phyloP scores from a whole-genome alignment of 2,888 invertebrate genomes.

The Diaprepes abbreviatus region DNA sequence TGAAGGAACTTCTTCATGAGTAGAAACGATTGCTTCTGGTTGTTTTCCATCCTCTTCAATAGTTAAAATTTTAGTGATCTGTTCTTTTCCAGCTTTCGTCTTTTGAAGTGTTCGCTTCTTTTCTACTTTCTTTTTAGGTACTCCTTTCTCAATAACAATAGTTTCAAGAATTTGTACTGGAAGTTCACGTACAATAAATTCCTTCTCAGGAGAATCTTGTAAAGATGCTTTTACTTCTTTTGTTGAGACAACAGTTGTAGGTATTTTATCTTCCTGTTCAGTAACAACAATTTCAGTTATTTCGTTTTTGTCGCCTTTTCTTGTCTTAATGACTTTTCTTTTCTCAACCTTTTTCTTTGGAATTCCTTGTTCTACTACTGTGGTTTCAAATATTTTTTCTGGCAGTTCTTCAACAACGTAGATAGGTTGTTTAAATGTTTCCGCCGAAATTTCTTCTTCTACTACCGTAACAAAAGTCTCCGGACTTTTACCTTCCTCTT shows the following conservation, averaged over 20 bases:
- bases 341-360: too few species aligned
- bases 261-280: too few species aligned
- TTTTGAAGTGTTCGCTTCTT: conserved; percentile 66
- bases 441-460: too few species aligned
- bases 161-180: conserved; percentile 54
- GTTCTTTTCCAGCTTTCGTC: conserved; percentile 64
- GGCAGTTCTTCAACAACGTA: too few species aligned
- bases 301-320: too few species aligned
- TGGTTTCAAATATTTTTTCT: too few species aligned
- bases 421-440: too few species aligned
- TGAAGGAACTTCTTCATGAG: conserved; percentile 46
- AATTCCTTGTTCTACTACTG: too few species aligned
- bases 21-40: conserved; percentile 57
- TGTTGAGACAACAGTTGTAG: too few species aligned
- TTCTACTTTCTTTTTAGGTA: conserved; percentile 56
- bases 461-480: conserved; percentile 48
- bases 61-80: conserved; percentile 57
- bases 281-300: too few species aligned
- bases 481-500: conserved; percentile 60
- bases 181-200: conserved; percentile 30
- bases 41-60: conserved; percentile 64
- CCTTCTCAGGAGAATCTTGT: conserved; percentile 54
- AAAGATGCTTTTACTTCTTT: too few species aligned
- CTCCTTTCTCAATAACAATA: conserved; percentile 52
- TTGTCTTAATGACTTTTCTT: too few species aligned